Evolutionary conservation across 2,888 invertebrate species (phyloP), one percentile per base, ranked within the genome.

Genomic region (Cetonia aurata): DNA sequence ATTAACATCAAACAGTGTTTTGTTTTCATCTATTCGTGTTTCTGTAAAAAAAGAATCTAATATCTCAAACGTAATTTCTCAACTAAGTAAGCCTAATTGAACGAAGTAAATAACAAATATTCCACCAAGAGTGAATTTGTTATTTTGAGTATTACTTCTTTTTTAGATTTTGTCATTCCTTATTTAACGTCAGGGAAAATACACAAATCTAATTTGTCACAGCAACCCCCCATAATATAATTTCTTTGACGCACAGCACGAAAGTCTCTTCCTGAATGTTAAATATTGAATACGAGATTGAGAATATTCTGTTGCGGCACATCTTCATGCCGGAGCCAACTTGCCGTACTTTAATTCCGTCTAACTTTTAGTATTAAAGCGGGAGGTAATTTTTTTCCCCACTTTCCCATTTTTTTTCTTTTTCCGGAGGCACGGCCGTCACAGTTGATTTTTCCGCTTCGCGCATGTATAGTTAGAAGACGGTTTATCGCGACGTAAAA

Each of bases 301-400:
- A 37, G 41, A 15, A 41, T 37, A 41, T 56, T 41, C 37, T 19
- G 17, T 33, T 15, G 8, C 1, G 12, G 48, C 33, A 48, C 8
- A 48, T 62, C 48, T 48, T 37, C 33, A 10, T 62, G 15, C 33
- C 15, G 9, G 33, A 59, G 6, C 15, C 48, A 46, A 44, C 46
- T 46, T 60, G 60, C 31, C 44, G 46, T 44, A 25, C 42, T 62
- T 62, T 62, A 62, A 62, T 62, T 62, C 33, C 37, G 48, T 15
- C 48, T 50, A 62, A 62, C 62, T 62, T 62, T 62, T 48, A 10
- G 15, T 50, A 50, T 50, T 62, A 50, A 62, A 62, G 48, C 48
- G 33, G 37, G 48, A 25, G 25, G 25, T 25, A 25, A 25, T 25
- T 25, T 25, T n/a, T 25, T 25, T 25, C 25, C 25, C 25, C 25